A percentile compares a stretch with the other conserved stretches of the same genome.
Conservation (phyloP, 35 echinoderm and acorn worm genomes). For the Heliocidaris erythrogramma region DNA sequence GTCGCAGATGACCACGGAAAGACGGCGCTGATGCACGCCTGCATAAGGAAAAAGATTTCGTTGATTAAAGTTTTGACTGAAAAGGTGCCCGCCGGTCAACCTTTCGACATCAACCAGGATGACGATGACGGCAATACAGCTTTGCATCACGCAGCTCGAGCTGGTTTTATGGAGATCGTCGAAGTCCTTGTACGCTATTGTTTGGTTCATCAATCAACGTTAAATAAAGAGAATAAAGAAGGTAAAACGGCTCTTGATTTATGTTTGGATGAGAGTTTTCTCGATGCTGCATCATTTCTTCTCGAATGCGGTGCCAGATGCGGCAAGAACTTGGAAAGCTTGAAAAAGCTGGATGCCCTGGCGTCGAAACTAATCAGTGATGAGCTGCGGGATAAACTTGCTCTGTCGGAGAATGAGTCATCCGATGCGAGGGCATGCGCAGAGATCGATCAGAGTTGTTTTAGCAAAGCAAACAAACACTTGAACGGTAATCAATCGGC, state of each 20-base stretch:
- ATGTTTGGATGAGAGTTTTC: neutral
- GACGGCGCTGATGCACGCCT: constrained; percentile 52
- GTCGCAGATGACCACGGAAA: constrained; percentile 38
- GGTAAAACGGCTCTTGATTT: constrained; percentile 16
- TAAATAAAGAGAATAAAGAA: neutral
- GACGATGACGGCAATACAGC: constrained; percentile 63
- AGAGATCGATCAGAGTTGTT: constrained; percentile 38
- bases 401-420: constrained; percentile 11
- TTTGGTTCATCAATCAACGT: neutral
- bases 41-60: neutral
- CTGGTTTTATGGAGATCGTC: constrained; percentile 44
- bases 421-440: constrained; percentile 27
- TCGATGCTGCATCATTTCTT: neutral
- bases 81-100: constrained; percentile 7
- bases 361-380: neutral
- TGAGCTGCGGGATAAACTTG: neutral
- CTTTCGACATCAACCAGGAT: constrained; percentile 41
- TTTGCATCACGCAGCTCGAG: constrained; percentile 51
- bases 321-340: constrained; percentile 10
- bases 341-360: neutral
- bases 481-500: constrained; percentile 29
- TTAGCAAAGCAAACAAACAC: constrained; percentile 42
- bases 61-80: constrained; percentile 22
- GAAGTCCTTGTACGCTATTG: neutral
- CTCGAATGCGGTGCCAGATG: neutral